Evolutionary conservation across 2,113 vertebrate genomes (phyloP), one percentile per base, ranked within the genome.

Genomic region (Canis aureus): DNA sequence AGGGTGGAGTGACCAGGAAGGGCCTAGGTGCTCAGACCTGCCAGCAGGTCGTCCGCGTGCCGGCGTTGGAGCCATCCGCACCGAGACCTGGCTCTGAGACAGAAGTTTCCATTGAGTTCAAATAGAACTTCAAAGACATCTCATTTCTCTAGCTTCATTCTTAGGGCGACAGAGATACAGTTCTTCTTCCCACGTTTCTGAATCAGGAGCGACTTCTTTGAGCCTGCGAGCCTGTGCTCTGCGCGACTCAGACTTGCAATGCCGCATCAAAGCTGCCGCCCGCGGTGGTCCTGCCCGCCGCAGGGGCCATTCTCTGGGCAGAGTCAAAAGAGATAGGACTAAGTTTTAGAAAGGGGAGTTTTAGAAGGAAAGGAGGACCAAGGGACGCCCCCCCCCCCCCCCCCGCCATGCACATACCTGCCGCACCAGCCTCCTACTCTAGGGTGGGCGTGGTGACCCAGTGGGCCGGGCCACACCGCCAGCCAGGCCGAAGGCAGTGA

Each of bases 41-140:
- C 5, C 1, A 59, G 53, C 66, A 10, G 9, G 10, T 0, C 0
- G 11, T 76, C 60, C 10, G 3, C 0, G 0, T 2, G 17, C 35
- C 3, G 27, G 13, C 0, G 0, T 20, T 12, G 1, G 32, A 62
- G 35, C 25, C 11, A 0, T 4, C 25, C 2, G 90, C 55, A 2
- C n/a, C 0, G 53, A 43, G 82, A 35, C 73, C 4, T 0, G 11
- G 6, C 22, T 49, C n/a, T 23, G 89, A 25, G 74, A 2, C 0
- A 0, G 78, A 78, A 23, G 81, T 22, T 67, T 78, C 94, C 51
- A 12, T 43, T 3, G 23, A 13, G 25, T 38, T 73, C 78, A 17
- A 35, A 23, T 11, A 11, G 22, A 35, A 2, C 80, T 67, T 73
- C n/a, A 74, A 49, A 79, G 67, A 25, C n/a, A 3, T n/a, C 13